Evolutionary conservation across 2,797 vertebrate genomes (phyloP).

Genomic region (Pangasius macronema): DNA sequence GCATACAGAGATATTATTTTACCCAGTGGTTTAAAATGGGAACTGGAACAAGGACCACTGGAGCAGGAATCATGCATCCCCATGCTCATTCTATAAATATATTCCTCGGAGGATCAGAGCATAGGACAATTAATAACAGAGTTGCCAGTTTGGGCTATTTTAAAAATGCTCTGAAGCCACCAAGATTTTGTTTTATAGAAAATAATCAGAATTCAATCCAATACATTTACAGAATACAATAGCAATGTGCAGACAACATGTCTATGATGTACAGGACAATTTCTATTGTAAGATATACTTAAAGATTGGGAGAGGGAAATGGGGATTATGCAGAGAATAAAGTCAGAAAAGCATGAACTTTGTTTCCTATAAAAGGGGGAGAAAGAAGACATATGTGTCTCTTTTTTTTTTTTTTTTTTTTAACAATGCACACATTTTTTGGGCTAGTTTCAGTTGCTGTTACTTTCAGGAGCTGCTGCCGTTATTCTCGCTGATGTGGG

Average conservation of each 20-base stretch:
- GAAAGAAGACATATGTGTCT: background rate
- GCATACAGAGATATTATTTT: background rate
- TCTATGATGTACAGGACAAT: background rate
- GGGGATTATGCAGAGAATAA: background rate
- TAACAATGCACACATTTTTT: background rate
- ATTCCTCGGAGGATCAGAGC: background rate
- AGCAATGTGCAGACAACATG: background rate
- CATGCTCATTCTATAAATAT: background rate
- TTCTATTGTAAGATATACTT: background rate
- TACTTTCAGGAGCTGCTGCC: background rate
- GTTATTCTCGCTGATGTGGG: background rate
- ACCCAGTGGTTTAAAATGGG: background rate
- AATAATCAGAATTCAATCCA: background rate
- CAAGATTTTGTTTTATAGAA: background rate
- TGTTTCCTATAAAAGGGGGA: background rate
- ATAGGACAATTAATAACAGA: background rate
- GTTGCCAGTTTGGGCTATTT: background rate
- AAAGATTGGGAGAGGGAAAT: background rate
- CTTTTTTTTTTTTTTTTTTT: background rate
- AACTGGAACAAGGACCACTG: background rate
- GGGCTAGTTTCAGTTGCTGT: background rate
- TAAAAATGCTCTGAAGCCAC: background rate
- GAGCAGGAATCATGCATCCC: background rate
- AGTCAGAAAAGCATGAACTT: background rate
- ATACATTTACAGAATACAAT: background rate